A percentile compares a stretch with the other conserved stretches of the same genome.
These are phyloP conservation scores for Mellivora capensis DNA, from an alignment of 2,113 vertebrate species.

Conservation along the genomic window DNA sequence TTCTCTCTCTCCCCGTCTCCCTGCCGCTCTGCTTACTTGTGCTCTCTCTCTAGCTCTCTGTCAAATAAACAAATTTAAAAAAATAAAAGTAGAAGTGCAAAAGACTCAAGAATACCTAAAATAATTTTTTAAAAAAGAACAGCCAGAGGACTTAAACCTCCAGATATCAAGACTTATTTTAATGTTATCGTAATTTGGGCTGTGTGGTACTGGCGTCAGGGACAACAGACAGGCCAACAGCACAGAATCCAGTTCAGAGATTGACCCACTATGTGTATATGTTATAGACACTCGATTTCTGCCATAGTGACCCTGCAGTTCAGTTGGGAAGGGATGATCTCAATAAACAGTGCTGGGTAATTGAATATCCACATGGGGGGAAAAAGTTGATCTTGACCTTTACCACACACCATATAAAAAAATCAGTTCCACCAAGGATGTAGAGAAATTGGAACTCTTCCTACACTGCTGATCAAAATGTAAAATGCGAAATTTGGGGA, in stretches of 20 bases:
- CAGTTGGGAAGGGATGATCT: background rate
- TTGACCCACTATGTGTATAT: background rate
- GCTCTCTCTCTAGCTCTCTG: no score
- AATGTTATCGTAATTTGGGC: background rate
- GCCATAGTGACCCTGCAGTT: background rate
- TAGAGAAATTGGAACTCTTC: background rate
- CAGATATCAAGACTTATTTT: background rate
- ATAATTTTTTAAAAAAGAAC: background rate
- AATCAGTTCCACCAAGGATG: background rate
- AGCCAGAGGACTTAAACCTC: background rate
- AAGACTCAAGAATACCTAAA: background rate
- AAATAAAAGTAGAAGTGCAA: background rate
- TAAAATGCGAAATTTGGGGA: background rate
- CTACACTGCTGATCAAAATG: background rate
- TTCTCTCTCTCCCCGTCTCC: no score
- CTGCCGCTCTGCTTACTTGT: no score
- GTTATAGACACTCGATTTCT: background rate
- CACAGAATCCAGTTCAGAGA: background rate
- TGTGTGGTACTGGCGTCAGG: background rate
- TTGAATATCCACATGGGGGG: background rate
- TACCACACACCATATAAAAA: background rate
- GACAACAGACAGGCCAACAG: background rate
- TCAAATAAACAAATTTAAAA: no score
- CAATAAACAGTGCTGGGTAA: background rate
- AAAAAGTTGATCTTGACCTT: background rate